Conservation (phyloP, 2,888 invertebrate genomes). For the Patella depressa region DNA sequence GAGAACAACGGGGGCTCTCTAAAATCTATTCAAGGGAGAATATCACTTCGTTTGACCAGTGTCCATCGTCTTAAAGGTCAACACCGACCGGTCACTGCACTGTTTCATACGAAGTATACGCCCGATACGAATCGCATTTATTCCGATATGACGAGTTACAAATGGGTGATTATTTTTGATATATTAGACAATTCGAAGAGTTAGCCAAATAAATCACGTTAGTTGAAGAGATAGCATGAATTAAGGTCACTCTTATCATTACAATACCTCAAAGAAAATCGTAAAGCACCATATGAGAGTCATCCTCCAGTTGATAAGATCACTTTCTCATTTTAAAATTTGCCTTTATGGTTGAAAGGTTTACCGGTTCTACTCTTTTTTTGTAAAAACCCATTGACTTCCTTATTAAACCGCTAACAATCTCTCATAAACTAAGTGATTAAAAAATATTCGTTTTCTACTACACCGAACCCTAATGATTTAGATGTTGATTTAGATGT, state of each 20-base stretch:
- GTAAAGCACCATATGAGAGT: constrained; percentile 1
- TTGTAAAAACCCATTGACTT: not conserved
- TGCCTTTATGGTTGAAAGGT: not conserved
- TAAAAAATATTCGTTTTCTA: too few species aligned
- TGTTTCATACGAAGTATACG: not conserved
- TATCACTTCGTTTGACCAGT: not conserved
- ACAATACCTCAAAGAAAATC: not conserved
- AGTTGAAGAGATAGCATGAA: not conserved
- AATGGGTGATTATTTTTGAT: constrained; percentile 9
- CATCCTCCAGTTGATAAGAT: not conserved
- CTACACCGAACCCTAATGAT: too few species aligned
- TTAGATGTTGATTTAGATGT: too few species aligned
- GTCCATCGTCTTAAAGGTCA: not conserved
- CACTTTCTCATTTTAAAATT: not conserved
- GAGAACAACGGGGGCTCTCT: too few species aligned
- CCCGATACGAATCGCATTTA: not conserved
- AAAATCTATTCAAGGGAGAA: too few species aligned
- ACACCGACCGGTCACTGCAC: not conserved
- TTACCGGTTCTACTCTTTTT: not conserved
- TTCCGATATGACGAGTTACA: not conserved
- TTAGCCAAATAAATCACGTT: constrained; percentile 1
- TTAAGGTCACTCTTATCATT: not conserved
- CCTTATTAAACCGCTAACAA: too few species aligned
- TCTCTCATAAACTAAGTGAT: too few species aligned
- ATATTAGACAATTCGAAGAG: constrained; percentile 5